Evolutionary conservation across 2,888 invertebrate genomes (phyloP), one percentile per base, ranked within the genome.

Genomic region (Cordilura impudica): DNA sequence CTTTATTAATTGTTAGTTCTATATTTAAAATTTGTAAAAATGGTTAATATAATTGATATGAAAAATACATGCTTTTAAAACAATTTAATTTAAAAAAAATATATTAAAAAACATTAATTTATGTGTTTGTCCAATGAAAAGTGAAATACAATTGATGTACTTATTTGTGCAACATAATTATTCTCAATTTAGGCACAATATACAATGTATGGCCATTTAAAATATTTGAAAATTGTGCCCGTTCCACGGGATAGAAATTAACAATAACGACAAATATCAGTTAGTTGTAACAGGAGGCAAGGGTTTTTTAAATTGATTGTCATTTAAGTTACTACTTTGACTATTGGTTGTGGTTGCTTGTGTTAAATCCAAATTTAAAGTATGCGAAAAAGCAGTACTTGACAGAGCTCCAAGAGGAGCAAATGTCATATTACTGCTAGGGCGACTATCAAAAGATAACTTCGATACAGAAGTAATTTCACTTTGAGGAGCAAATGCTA

Each of bases 301-400:
- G n/a, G 86, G 83, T 54, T 82, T 82, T 31, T 85, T 82, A 61
- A 84, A 84, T 67, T 72, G 76, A 49, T 45, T 78, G 18, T 51
- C 53, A 18, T n/a, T 10, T n/a, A 35, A 12, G 7, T 49, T 18
- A 7, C 54, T 7, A 21, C 10, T 72, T 10, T 58, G 35, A 31
- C 14, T 60, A 31, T 47, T 61, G 8, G 54, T 51, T 29, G 35
- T 61, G 8, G 54, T 51, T 29, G 35, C 65, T 16, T 39, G 70
- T 19, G 54, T 67, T 0, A 78, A 39, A 60, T 82, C 70, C 35
- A 72, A 66, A 72, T 74, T 81, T 21, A 78, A 7, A 4, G 65
- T 58, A 51, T 81, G 81, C 1, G 82, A 75, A 0, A 83, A 35
- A 0, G 76, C 80, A 2, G 83, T 84, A 43, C 84, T 84, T 75